phyloP scores from a whole-genome alignment of 37 sponge, comb jelly and placozoan genomes.

The Oopsacas minuta region DNA sequence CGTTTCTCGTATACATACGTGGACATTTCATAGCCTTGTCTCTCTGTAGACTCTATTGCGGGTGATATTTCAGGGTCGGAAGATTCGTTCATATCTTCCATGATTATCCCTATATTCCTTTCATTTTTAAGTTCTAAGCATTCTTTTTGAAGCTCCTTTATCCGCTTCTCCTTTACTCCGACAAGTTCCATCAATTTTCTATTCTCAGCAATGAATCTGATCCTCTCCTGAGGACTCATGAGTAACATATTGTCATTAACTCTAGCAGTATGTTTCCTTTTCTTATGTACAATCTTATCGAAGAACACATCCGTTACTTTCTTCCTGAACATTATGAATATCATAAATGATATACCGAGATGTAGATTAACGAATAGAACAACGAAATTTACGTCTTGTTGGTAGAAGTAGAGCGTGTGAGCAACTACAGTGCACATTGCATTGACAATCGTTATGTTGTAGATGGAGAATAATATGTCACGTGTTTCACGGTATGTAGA shows the following conservation, averaged over 20 bases:
- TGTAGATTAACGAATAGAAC: background rate
- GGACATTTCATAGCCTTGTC: background rate
- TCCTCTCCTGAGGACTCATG: background rate
- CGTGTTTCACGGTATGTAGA: background rate
- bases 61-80: background rate
- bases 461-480: background rate
- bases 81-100: background rate
- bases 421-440: background rate
- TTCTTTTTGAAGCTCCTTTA: background rate
- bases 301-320: background rate
- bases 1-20: background rate
- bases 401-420: background rate
- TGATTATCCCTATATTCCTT: background rate
- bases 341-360: background rate
- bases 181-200: background rate
- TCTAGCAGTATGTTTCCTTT: background rate
- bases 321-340: background rate
- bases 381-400: constrained; percentile 4
- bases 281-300: background rate
- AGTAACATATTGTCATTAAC: background rate
- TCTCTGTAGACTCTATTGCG: background rate
- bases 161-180: background rate
- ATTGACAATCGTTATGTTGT: constrained; percentile 11
- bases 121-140: background rate
- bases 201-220: background rate